phyloP scores from a whole-genome alignment of 1,140 invertebrate species.

The Zaprionus lachaisei region DNA sequence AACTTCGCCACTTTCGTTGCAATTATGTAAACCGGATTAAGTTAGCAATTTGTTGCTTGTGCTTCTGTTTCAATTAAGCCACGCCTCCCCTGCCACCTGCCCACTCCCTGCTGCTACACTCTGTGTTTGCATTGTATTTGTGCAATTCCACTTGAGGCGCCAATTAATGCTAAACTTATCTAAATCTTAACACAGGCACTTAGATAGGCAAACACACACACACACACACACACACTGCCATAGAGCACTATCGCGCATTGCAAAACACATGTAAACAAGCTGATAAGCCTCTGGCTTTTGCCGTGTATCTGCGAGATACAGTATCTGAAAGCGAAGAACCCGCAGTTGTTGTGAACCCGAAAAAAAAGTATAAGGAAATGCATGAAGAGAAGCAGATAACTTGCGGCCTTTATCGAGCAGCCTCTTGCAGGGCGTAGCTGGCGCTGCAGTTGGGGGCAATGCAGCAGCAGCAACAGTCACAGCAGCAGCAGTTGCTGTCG shows the following conservation, averaged over 20 bases:
- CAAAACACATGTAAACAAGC: conserved; percentile 56
- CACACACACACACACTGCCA: not conserved
- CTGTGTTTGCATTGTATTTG: not conserved
- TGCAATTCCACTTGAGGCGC: conserved; percentile 29
- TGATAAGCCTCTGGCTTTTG: conserved; percentile 43
- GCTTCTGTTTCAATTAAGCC: not conserved
- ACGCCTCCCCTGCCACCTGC: not conserved
- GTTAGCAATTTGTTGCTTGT: not conserved
- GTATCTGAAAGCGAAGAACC: conserved; percentile 50
- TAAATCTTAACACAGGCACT: conserved; percentile 7
- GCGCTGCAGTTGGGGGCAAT: not conserved
- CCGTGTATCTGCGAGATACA: conserved; percentile 64
- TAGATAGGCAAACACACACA: conserved; percentile 45
- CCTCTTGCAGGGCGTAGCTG: not conserved
- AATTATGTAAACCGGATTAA: conserved; percentile 40
- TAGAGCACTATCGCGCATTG: conserved; percentile 22
- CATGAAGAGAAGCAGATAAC: conserved; percentile 14
- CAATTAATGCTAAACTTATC: conserved; percentile 18
- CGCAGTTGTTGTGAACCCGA: conserved; percentile 37
- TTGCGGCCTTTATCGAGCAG: conserved; percentile 39
- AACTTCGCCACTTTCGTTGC: conserved; percentile 68
- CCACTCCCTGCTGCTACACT: conserved; percentile 3
- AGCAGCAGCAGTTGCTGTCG: conserved; percentile 22
- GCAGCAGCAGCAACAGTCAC: conserved; percentile 8
- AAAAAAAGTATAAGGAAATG: conserved; percentile 30